Evolutionary conservation across 2,888 invertebrate species (phyloP), one percentile per base, ranked within the genome.

Genomic region (Trichopoda pennipes): DNA sequence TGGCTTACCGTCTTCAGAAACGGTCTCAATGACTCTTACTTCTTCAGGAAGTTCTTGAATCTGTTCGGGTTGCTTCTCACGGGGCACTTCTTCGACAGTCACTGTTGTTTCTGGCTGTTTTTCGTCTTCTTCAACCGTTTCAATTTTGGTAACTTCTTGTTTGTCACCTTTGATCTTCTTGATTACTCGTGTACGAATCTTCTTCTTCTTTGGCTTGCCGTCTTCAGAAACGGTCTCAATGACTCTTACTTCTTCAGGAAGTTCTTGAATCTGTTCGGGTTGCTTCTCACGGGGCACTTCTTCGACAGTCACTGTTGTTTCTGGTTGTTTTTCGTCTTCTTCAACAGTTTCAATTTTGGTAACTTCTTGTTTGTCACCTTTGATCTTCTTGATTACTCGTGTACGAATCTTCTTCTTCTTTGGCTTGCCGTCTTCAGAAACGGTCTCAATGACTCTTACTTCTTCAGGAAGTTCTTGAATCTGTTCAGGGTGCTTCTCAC

Each of bases 81-180:
- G n/a, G n/a, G 74, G 78, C 14, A 75, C 42, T 84, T 92, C 89
- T 76, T 84, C 79, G 3, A 91, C 89, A 68, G 88, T 89, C 0
- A 86, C 85, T 9, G 87, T 87, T 14, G 87, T 88, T 44, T 89
- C 84, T 9, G 90, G 90, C n/a, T 90, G 82, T 32, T 91, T 84
- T 86, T 91, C 91, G 81, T 85, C 85, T 77, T 87, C 85, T 61
- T 85, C 88, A 9, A 85, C 55, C 14, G 85, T 84, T 76, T 87
- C 76, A 66, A 92, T 90, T 85, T 89, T 88, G 1, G 90, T 90
- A 1, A 87, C 86, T 86, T 90, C 88, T 63, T 87, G 84, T 66
- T 86, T 86, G 9, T 77, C 83, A 12, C 87, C 87, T 68, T 84
- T 85, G 47, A 86, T 84, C 58, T 87, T 90, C 77, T 88, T 90